These are phyloP conservation scores for Poeciliopsis occidentalis DNA, from an alignment of 2,113 vertebrate species.

Conservation along the genomic window DNA sequence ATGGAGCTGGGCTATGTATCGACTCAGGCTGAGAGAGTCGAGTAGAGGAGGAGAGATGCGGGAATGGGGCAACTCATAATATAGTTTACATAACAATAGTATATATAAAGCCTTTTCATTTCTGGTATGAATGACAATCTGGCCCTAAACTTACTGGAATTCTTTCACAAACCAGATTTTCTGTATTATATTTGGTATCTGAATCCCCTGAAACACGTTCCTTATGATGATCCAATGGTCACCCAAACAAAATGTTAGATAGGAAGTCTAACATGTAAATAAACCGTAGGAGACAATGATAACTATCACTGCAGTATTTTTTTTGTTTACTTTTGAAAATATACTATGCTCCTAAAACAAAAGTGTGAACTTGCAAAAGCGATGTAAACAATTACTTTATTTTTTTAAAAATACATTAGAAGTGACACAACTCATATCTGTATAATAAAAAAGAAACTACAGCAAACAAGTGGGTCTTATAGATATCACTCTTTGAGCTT, in stretches of 20 bases:
- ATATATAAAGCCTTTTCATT: not conserved
- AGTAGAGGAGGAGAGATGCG: slow-evolving; percentile 40
- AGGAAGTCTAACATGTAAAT: not conserved
- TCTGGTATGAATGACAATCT: not conserved
- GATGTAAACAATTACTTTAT: too few species aligned
- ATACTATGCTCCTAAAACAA: not conserved
- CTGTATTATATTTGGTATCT: not conserved
- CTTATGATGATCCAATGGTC: too few species aligned
- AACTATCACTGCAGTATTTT: too few species aligned
- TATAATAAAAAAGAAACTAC: too few species aligned
- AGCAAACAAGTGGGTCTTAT: too few species aligned
- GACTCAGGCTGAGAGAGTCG: slow-evolving; percentile 75
- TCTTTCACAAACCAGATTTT: not conserved
- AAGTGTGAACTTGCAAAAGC: not conserved
- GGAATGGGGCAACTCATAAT: slow-evolving; percentile 45
- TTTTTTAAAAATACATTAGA: too few species aligned
- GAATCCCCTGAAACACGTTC: not conserved
- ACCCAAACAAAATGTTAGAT: not conserved
- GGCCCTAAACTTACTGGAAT: not conserved
- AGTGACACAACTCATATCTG: too few species aligned
- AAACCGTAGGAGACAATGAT: not conserved
- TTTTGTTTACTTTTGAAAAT: too few species aligned
- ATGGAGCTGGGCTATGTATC: slow-evolving; percentile 74
- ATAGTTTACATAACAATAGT: not conserved
- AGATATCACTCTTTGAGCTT: too few species aligned